Conservation (phyloP, 1,140 invertebrate genomes). For the Drosophila mayri region DNA sequence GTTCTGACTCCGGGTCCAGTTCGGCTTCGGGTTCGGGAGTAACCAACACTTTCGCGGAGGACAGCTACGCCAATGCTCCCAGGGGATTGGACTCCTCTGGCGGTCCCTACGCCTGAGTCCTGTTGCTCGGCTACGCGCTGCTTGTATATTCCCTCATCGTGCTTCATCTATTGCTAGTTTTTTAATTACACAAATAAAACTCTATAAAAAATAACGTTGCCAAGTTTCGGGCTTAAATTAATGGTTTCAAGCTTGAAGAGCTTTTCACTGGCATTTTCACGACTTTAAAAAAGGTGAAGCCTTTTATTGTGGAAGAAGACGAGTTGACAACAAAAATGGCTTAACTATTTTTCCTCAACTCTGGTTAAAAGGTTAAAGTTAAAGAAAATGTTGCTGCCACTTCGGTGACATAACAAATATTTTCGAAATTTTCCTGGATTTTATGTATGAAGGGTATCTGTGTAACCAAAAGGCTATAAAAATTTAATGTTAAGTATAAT, state of each 20-base stretch:
- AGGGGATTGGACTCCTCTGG: slow-evolving; percentile 44
- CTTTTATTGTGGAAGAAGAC: slow-evolving; percentile 12
- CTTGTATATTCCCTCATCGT: slow-evolving; percentile 47
- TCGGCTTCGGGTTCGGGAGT: slow-evolving; percentile 12
- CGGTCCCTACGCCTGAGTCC: slow-evolving; percentile 53
- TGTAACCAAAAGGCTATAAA: neutral
- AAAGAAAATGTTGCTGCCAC: neutral
- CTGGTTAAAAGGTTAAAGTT: slow-evolving; percentile 11
- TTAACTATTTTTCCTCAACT: slow-evolving; percentile 1
- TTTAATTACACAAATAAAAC: slow-evolving; percentile 43
- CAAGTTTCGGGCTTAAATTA: slow-evolving; percentile 20
- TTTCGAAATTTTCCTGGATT: neutral
- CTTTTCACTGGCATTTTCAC: slow-evolving; percentile 26
- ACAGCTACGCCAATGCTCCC: slow-evolving; percentile 47
- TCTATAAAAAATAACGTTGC: slow-evolving; percentile 6
- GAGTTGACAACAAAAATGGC: neutral
- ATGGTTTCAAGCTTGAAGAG: slow-evolving; percentile 6
- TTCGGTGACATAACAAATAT: neutral
- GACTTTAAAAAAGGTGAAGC: slow-evolving; percentile 1
- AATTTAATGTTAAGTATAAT: neutral
- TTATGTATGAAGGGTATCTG: neutral
- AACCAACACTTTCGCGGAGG: slow-evolving; percentile 20
- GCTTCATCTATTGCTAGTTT: slow-evolving; percentile 56
- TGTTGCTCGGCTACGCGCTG: slow-evolving; percentile 23
- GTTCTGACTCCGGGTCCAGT: neutral